Percentiles rank a stretch among this genome's conserved stretches.
These are phyloP conservation scores for Pararge aegeria DNA, from an alignment of 1,140 invertebrate species.

Conservation along the genomic window DNA sequence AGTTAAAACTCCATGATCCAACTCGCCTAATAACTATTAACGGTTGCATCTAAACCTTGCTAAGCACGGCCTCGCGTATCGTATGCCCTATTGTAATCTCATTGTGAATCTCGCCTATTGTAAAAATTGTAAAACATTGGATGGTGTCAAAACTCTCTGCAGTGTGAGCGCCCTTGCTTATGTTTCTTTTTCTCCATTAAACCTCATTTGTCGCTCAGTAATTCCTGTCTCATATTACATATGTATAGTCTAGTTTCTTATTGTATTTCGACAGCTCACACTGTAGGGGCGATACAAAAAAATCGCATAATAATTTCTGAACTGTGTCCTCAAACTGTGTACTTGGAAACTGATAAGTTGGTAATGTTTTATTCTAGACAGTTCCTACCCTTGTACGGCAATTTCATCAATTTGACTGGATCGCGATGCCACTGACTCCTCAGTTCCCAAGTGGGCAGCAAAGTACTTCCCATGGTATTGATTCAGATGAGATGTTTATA, in stretches of 20 bases:
- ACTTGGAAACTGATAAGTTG: constrained; percentile 33
- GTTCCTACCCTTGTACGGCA: constrained; percentile 39
- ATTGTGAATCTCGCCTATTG: constrained; percentile 71
- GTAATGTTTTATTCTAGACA: constrained; percentile 54
- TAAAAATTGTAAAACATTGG: constrained; percentile 74
- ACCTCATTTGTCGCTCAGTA: constrained; percentile 5
- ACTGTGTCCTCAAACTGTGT: constrained; percentile 39
- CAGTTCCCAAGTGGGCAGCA: constrained; percentile 27
- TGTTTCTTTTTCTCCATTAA: constrained; percentile 2
- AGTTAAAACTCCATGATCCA: constrained; percentile 64
- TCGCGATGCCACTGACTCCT: constrained; percentile 28
- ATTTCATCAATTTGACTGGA: constrained; percentile 59
- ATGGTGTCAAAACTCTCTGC: constrained; percentile 64
- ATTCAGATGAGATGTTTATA: constrained; percentile 77
- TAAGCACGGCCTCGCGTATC: constrained; percentile 68
- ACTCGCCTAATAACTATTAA: constrained; percentile 64
- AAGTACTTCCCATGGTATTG: constrained; percentile 38
- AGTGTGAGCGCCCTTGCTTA: constrained; percentile 32
- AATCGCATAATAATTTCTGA: constrained; percentile 62
- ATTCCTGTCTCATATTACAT: not conserved
- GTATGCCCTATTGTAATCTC: constrained; percentile 70
- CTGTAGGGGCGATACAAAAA: constrained; percentile 56
- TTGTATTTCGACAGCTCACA: constrained; percentile 14
- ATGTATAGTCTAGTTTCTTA: not conserved
- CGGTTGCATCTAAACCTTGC: constrained; percentile 73